Base-by-base conservation (phyloP, 2,888 invertebrate species). In the Nomada goodeniana region DNA sequence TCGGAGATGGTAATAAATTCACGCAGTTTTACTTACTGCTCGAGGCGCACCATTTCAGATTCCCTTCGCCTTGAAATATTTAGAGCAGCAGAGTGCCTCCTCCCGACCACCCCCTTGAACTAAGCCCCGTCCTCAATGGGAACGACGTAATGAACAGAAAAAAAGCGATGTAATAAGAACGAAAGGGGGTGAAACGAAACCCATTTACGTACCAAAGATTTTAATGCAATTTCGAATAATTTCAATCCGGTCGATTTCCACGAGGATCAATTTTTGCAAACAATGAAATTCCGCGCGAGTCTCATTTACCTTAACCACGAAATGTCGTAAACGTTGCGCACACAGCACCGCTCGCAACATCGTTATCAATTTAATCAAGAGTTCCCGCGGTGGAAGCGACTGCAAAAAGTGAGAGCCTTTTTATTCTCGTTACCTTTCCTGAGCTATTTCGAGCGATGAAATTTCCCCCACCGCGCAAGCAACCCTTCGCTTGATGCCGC, bases 141-240 rank as follows among this genome's bases (percentile, higher is more conserved):
- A 75, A 44, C 23, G n/a, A 26, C 15, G 2, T n/a, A 44, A 15
- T 10, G 10, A 18, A 11, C 5, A 11, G 26, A 26, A 15, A 26
- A 11, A 57, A 20, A 15, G 1, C 9, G 2, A 2, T 36, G 36
- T 36, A 36, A 36, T 7, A 36, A 36, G 7, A 11, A 26, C 4
- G 23, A 23, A 23, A 47, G 11, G 4, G 2, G 20, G n/a, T n/a
- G 26, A 18, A 36, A 7, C 36, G 36, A 5, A 36, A 36, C 36
- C 36, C 36, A 0, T 7, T 36, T 36, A 7, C 36, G 36, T 36
- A 7, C 36, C 36, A 36, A 36, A 36, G 36, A 36, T 36, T 10
- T 29, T 44, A 20, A 76, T 77, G 73, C 64, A 71, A 53, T 15
- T 82, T 80, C 64, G 73, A 87, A 82, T 85, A 74, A 85, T 88